Evolutionary conservation across 1,140 invertebrate genomes (phyloP).

Genomic region (Caenorhabditis brenneri): DNA sequence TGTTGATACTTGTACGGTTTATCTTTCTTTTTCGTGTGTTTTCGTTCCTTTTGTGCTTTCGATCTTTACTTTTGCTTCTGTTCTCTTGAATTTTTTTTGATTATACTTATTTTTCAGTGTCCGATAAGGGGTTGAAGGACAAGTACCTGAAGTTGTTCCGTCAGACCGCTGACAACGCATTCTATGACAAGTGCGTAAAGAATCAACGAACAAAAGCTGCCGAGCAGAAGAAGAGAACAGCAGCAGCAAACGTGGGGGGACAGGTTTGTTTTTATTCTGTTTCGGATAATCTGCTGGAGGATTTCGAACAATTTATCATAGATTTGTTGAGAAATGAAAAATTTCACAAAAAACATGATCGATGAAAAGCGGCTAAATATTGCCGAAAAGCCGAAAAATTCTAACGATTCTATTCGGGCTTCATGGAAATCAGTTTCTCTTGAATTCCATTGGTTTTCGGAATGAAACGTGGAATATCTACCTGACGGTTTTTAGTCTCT

Average conservation of each 20-base stretch:
- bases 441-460: no score
- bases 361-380: no score
- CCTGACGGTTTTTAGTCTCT: no score
- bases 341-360: no score
- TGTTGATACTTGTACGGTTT: conserved; percentile 4
- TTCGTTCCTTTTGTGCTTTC: neutral
- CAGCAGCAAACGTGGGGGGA: neutral
- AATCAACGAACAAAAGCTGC: neutral
- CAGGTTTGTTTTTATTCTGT: neutral
- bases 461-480: no score
- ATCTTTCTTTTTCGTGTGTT: neutral
- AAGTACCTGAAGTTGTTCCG: conserved; percentile 2
- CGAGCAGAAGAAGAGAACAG: conserved; percentile 5
- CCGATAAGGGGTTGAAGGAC: neutral
- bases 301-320: no score
- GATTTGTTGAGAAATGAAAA: no score
- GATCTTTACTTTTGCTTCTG: neutral
- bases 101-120: neutral
- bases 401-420: no score
- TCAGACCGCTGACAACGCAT: neutral
- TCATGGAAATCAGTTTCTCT: no score
- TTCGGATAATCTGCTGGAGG: neutral
- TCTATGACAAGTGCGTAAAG: conserved; percentile 22
- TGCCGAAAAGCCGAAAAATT: no score
- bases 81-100: neutral